Conservation (phyloP, 2,113 vertebrate species). For the Halcyon malimbica region DNA sequence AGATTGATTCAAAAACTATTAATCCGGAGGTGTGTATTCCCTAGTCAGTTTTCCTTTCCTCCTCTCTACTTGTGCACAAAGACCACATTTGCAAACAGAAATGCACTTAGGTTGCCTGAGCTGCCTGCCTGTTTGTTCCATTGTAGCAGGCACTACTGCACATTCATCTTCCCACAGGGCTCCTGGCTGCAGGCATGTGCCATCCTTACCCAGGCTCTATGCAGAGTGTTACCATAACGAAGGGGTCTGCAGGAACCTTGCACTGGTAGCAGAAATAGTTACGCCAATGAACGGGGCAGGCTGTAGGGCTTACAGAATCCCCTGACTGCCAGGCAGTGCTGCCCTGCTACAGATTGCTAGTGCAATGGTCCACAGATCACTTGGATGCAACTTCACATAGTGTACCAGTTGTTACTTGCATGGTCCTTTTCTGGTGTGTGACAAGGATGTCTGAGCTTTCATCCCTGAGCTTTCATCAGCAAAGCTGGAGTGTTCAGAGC, state of each 20-base stretch:
- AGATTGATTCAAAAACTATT: neutral
- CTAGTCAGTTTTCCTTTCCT: neutral
- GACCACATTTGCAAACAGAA: neutral
- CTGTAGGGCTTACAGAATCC: neutral
- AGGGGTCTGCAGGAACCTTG: neutral
- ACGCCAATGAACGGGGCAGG: too few species aligned
- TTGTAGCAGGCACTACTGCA: neutral
- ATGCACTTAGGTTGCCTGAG: neutral
- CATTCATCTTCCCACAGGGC: rapidly evolving
- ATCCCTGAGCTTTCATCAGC: neutral
- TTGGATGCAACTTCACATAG: neutral
- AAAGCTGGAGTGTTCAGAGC: neutral
- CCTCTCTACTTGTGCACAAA: neutral
- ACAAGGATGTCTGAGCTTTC: neutral
- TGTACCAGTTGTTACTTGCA: rapidly evolving
- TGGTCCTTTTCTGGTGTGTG: neutral
- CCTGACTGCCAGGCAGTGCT: neutral
- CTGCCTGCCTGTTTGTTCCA: neutral
- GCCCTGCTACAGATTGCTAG: too few species aligned
- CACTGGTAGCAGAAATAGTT: neutral
- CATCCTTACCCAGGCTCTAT: too few species aligned
- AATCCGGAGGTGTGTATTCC: neutral
- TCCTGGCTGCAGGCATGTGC: neutral
- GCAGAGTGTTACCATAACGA: rapidly evolving
- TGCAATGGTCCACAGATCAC: neutral